Conservation (phyloP, 2,888 invertebrate species). For the Gymnoscelis rufifasciata region DNA sequence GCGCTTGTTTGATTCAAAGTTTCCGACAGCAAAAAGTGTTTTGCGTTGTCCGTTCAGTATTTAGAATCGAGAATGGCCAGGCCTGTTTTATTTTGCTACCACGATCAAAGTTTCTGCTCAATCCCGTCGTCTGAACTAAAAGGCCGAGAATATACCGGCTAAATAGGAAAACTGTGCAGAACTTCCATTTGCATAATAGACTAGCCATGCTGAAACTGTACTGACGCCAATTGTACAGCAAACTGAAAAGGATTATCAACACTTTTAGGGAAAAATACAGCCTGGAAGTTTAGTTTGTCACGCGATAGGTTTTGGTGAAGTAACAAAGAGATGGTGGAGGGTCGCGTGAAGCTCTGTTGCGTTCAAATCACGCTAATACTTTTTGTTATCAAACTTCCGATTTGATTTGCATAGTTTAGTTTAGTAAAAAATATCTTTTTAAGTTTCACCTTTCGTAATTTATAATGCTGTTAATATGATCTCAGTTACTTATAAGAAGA, state of each 20-base stretch:
- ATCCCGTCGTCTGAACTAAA: conserved; percentile 37
- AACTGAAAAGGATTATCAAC: conserved; percentile 43
- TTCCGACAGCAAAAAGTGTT: conserved; percentile 18
- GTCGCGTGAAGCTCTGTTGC: conserved; percentile 11
- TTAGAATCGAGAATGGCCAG: conserved; percentile 33
- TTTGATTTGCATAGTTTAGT: conserved; percentile 17
- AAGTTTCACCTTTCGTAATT: conserved; percentile 17
- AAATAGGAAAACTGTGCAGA: conserved; percentile 51
- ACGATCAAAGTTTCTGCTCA: conserved; percentile 45
- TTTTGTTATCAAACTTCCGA: conserved; percentile 15
- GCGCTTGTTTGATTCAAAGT: conserved; percentile 12
- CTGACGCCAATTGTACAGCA: conserved; percentile 44
- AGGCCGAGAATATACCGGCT: conserved; percentile 60
- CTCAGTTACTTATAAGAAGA: too few relatives aligned
- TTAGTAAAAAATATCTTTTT: conserved; percentile 9
- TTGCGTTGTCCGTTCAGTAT: conserved; percentile 24
- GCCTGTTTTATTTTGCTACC: conserved; percentile 32
- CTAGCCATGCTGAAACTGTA: conserved; percentile 45
- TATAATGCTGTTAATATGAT: too few relatives aligned
- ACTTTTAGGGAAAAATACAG: conserved; percentile 42
- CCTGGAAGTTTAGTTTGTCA: conserved; percentile 52
- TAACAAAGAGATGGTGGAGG: conserved; percentile 4
- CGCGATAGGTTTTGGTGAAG: conserved; percentile 46
- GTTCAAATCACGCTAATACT: conserved; percentile 15
- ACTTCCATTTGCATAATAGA: conserved; percentile 71